phyloP scores from a whole-genome alignment of 2,113 vertebrate species.

The Vidua chalybeata region DNA sequence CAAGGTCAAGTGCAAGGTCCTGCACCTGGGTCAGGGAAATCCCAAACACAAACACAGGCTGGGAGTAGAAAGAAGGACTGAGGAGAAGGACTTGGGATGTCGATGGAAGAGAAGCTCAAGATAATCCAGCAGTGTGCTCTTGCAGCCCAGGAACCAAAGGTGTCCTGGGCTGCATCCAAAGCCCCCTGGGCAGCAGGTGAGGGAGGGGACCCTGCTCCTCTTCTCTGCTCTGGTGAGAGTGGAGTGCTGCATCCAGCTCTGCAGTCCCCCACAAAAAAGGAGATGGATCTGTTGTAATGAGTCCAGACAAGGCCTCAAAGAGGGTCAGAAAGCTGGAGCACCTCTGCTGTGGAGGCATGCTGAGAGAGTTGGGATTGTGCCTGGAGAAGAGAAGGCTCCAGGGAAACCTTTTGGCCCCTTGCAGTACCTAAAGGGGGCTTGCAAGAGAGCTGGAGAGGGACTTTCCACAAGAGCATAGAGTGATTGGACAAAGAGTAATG shows the following conservation, averaged over 20 bases:
- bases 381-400: not conserved
- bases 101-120: not conserved
- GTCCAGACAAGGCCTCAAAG: not conserved
- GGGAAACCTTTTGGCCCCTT: not conserved
- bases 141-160: not conserved
- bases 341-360: not conserved
- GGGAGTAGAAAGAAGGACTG: not conserved
- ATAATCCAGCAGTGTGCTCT: not conserved
- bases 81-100: not conserved
- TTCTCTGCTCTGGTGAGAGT: not conserved
- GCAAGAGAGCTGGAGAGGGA: not conserved
- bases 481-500: not conserved
- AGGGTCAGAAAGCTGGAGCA: not conserved
- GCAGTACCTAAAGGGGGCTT: not conserved
- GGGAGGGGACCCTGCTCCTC: not conserved
- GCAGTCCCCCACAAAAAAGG: not conserved
- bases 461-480: not conserved
- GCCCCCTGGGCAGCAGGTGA: rapidly evolving
- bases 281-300: not conserved
- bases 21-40: not conserved
- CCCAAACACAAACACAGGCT: not conserved
- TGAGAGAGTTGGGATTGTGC: not conserved
- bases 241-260: not conserved
- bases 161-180: not conserved
- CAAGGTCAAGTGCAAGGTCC: not conserved